Conservation (phyloP, 2,888 invertebrate species). For the Salticus scenicus region DNA sequence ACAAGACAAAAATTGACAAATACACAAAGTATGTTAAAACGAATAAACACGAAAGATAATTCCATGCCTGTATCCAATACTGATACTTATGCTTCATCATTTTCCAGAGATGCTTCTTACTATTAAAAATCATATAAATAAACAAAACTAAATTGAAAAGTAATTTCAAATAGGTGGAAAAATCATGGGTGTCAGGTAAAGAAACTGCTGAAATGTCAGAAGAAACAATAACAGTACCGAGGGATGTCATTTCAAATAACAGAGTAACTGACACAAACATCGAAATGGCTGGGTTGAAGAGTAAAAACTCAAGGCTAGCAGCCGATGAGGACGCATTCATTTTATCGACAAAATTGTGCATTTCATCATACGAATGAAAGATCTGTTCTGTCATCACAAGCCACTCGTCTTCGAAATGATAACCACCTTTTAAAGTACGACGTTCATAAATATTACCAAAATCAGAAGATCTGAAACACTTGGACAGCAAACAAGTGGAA, state of each 20-base stretch:
- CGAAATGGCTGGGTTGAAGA: conserved; percentile 47
- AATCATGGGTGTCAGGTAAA: not conserved
- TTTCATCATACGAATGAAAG: conserved; percentile 26
- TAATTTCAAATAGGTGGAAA: conserved; percentile 2
- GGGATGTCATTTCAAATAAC: conserved; percentile 27
- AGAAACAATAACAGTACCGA: not conserved
- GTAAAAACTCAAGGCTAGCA: conserved; percentile 29
- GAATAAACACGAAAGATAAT: conserved; percentile 22
- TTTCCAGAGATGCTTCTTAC: conserved; percentile 41
- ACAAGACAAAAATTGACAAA: conserved; percentile 14
- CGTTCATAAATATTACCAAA: conserved; percentile 7
- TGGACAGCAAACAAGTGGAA: not conserved
- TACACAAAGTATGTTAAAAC: conserved; percentile 22
- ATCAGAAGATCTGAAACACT: too few relatives aligned
- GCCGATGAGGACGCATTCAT: conserved; percentile 33
- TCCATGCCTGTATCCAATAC: conserved; percentile 24
- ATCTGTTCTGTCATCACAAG: conserved; percentile 17
- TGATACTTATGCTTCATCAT: conserved; percentile 35
- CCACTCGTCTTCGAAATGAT: conserved; percentile 26
- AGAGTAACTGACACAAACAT: conserved; percentile 21
- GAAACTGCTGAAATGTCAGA: conserved; percentile 4
- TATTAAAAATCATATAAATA: conserved; percentile 16
- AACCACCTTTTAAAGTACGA: conserved; percentile 19
- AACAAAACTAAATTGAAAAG: conserved; percentile 36
- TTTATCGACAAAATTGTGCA: conserved; percentile 19